Conservation (phyloP, 2,888 invertebrate genomes). For the Eupithecia subfuscata region DNA sequence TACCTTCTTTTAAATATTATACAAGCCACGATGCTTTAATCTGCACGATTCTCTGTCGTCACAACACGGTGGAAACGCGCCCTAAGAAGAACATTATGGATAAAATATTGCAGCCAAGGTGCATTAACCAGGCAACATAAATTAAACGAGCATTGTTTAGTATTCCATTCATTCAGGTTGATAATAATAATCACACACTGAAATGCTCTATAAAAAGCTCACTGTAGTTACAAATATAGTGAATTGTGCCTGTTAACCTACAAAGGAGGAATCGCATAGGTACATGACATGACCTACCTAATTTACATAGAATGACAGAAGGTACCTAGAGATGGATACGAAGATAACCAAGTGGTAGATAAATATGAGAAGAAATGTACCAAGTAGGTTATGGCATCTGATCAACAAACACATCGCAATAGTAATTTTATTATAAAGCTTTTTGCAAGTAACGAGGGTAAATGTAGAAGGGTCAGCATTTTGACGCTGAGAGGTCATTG, state of each 20-base stretch:
- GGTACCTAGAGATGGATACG: not conserved
- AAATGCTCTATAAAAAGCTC: not conserved
- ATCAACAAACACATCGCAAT: constrained; percentile 8
- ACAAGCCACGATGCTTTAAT: too few relatives aligned
- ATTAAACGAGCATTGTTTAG: constrained; percentile 45
- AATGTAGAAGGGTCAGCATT: constrained; percentile 46
- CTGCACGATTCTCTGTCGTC: too few relatives aligned
- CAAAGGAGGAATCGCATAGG: not conserved
- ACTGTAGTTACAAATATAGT: not conserved
- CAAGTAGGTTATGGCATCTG: not conserved
- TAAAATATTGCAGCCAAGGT: constrained; percentile 47
- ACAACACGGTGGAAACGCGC: too few relatives aligned
- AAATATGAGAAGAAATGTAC: not conserved
- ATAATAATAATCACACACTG: constrained; percentile 39
- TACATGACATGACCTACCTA: not conserved
- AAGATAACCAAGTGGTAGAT: not conserved
- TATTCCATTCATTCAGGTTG: constrained; percentile 46
- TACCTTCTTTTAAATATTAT: too few relatives aligned
- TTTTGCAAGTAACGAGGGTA: constrained; percentile 40
- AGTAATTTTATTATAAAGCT: constrained; percentile 23
- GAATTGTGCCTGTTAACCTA: not conserved
- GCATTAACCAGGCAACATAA: constrained; percentile 49
- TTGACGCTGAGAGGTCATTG: constrained; percentile 51
- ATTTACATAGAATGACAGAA: not conserved
- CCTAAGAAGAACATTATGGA: constrained; percentile 31